Evolutionary conservation across 2,113 vertebrate genomes (phyloP), one percentile per base, ranked within the genome.

Genomic region (Ictalurus punctatus): DNA sequence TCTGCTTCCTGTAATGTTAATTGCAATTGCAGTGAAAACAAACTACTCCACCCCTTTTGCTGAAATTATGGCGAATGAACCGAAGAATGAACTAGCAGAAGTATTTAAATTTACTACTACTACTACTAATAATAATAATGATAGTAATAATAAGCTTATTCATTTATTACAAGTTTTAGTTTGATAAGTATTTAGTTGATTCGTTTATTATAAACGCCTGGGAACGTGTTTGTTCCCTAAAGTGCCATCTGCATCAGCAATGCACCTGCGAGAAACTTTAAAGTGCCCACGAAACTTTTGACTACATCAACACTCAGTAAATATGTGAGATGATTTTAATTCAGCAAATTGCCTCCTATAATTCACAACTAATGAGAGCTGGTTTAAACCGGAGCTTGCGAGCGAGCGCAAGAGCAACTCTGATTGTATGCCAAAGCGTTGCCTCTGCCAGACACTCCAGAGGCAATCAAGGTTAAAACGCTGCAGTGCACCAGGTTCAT

Each of bases 311-410:
- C 54, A 78, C 76, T 67, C 83, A 67, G 61, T 56, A 82, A 74
- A 87, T 87, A 61, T 83, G 78, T 4, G 37, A 58, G 69, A 71
- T 3, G 63, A 71, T 83, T 91, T 91, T 84, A 86, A 87, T 89
- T 86, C 69, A 40, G 76, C 84, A 91, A 91, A 91, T 89, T 89
- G 86, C 83, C 30, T 56, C 69, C 0, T 89, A 86, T 91, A 85
- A 89, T 89, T 91, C 54, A 84, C 7, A 71, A 81, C 84, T 89
- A 83, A 88, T 69, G 71, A 54, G 85, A 86, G 76, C 59, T 52
- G 65, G 59, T 84, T 48, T 84, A 84, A 91, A 87, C 86, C 85
- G 79, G 88, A 84, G 67, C 54, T 85, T 30, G 82, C 14, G 17
- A 71, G 54, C 30, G 25, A 30, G 87, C 81, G 52, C 69, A 76